Evolutionary conservation across 2,113 vertebrate species (phyloP).

Genomic region (Apaloderma vittatum): DNA sequence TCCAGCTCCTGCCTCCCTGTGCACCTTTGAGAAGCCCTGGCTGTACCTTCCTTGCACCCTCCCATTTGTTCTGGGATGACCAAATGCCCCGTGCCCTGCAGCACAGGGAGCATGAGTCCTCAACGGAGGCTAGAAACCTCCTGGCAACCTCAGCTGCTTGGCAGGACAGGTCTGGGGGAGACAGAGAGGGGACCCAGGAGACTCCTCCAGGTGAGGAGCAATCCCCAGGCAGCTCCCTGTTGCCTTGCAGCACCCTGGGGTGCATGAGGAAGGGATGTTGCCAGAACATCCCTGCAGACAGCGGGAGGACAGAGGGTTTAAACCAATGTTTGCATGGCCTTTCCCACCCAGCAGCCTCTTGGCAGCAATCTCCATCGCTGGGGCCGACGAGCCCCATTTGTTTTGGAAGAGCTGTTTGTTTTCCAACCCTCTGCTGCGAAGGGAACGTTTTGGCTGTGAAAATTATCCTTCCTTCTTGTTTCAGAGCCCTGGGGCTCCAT

Average conservation of each 20-base stretch:
- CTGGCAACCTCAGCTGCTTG: accelerated
- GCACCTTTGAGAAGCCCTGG: accelerated
- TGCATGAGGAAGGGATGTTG: not conserved
- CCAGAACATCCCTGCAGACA: not conserved
- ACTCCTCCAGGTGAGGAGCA: not conserved
- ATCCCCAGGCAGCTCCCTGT: not conserved
- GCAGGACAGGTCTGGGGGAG: not conserved
- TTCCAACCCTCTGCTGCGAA: not conserved
- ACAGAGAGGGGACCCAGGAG: not conserved
- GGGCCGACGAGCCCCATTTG: not conserved
- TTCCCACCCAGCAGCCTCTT: slow-evolving; percentile 42
- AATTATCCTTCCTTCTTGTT: not conserved
- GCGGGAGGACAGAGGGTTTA: not conserved
- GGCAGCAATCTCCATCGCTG: not conserved
- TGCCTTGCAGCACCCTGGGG: not conserved
- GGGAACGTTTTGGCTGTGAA: not conserved
- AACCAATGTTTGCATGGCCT: slow-evolving; percentile 43
- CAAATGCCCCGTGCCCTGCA: not conserved
- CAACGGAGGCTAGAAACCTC: not conserved
- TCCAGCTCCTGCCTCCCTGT: not conserved
- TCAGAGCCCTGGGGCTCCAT: not conserved
- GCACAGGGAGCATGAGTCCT: not conserved
- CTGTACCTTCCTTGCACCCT: not conserved
- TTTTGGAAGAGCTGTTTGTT: slow-evolving; percentile 46
- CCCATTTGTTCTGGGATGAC: not conserved